These are phyloP conservation scores for Cetoscarus ocellatus DNA, from an alignment of 2,797 vertebrate species.

Conservation along the genomic window DNA sequence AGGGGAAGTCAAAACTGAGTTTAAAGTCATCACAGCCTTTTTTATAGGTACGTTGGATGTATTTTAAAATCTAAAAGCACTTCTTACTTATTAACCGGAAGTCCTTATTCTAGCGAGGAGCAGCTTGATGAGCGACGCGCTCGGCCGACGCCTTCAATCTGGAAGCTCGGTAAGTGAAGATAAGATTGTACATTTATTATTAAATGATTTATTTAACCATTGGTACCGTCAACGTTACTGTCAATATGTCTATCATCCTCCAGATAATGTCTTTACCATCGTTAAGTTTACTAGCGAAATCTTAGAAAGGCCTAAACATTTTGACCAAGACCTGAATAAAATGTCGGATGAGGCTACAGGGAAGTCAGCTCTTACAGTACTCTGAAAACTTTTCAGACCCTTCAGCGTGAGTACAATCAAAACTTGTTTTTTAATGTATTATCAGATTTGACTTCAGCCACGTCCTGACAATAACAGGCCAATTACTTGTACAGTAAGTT, in stretches of 20 bases:
- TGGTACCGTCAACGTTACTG: too few species aligned
- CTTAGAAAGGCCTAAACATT: neutral
- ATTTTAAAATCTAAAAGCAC: too few species aligned
- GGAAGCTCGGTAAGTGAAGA: conserved; percentile 59
- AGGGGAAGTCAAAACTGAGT: too few species aligned
- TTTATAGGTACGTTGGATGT: too few species aligned
- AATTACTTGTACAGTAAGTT: conserved; percentile 14
- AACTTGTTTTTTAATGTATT: accelerated
- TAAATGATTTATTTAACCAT: neutral
- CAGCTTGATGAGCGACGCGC: neutral
- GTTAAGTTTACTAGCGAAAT: too few species aligned
- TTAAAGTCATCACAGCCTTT: too few species aligned
- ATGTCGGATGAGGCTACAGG: conserved; percentile 57
- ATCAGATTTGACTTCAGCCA: neutral
- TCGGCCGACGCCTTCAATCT: conserved; percentile 68
- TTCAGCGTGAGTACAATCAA: neutral
- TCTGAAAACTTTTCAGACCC: neutral
- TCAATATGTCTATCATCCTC: too few species aligned
- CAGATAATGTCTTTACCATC: too few species aligned
- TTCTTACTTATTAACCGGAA: conserved; percentile 46
- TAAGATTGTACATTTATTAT: neutral
- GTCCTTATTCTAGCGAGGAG: neutral
- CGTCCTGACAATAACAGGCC: neutral
- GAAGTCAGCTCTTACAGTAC: conserved; percentile 46
- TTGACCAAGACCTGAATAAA: conserved; percentile 10